Percentiles rank a stretch among this genome's conserved stretches.
These are phyloP conservation scores for Thysanoteuthis rhombus DNA, from an alignment of 2,888 invertebrate genomes.

Conservation along the genomic window DNA sequence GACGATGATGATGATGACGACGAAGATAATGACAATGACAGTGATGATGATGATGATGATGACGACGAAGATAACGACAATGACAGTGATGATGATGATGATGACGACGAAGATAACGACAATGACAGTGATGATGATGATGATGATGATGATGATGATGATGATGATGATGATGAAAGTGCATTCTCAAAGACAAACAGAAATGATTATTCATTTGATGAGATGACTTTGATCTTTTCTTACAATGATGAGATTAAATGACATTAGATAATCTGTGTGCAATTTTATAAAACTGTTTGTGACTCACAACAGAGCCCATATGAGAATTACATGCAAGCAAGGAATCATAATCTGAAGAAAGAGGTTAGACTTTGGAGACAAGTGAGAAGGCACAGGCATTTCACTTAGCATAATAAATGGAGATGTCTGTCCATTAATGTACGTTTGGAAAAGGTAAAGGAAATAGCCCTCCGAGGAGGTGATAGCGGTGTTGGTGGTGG, in stretches of 20 bases:
- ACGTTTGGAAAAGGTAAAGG: not conserved
- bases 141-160: not conserved
- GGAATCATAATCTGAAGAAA: not conserved
- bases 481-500: not conserved
- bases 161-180: not conserved
- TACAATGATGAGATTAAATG: not conserved
- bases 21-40: not conserved
- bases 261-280: slow-evolving; percentile 12
- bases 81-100: no score
- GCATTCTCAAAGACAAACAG: not conserved
- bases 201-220: not conserved
- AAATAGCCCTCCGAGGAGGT: not conserved
- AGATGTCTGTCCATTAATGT: not conserved
- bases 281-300: not conserved
- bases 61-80: not conserved
- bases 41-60: not conserved
- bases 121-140: not conserved
- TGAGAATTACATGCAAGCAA: not conserved
- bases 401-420: slow-evolving; percentile 12
- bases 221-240: not conserved
- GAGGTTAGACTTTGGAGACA: not conserved
- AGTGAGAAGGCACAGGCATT: not conserved
- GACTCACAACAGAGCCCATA: not conserved
- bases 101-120: not conserved
- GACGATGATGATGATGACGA: not conserved